Base-by-base conservation (phyloP, 2,888 invertebrate species). In the Drosophila meridiana region DNA sequence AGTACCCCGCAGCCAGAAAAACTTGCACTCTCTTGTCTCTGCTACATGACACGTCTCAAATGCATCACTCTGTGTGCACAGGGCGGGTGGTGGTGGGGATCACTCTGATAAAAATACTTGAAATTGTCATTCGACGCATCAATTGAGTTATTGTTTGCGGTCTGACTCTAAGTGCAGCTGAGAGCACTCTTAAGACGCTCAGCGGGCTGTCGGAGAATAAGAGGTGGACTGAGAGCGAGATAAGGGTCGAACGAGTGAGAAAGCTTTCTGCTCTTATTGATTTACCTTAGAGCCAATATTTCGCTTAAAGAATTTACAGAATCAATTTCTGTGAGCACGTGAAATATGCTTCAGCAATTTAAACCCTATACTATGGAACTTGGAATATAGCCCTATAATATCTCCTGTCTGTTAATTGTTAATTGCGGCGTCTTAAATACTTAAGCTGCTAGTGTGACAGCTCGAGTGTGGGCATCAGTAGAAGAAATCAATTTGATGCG, bases 101-200 rank as follows among this genome's bases (percentile, higher is more conserved):
- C 30, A 53, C 40, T 55, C 42, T 11, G 70, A 63, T 70, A 57
- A 70, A 55, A 66, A 66, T 52, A 48, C 60, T 52, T 66, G 58
- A 40, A 75, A 59, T 36, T 55, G 42, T 34, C 52, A 70, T 50
- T 61, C 60, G 60, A 61, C 70, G 50, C 50, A 78, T 78, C 80
- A 47, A 78, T 75, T 76, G 76, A 71, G 61, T 59, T 79, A 67
- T 79, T 77, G 75, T 66, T 48, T 75, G 80, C 36, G 63, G 76
- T 73, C 76, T 58, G 48, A 55, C 34, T 52, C 30, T 43, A 69
- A 66, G 43, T 65, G 64, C 75, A 65, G 61, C 62, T 56, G 42
- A 63, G 47, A 58, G 61, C 59, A 26, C 36, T 26, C 42, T 20
- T 4, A 45, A 42, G 40, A 36, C 36, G 36, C 26, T 20, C 32